Evolutionary conservation across 2,888 invertebrate species (phyloP).

Genomic region (Kryphioiulus occultus): DNA sequence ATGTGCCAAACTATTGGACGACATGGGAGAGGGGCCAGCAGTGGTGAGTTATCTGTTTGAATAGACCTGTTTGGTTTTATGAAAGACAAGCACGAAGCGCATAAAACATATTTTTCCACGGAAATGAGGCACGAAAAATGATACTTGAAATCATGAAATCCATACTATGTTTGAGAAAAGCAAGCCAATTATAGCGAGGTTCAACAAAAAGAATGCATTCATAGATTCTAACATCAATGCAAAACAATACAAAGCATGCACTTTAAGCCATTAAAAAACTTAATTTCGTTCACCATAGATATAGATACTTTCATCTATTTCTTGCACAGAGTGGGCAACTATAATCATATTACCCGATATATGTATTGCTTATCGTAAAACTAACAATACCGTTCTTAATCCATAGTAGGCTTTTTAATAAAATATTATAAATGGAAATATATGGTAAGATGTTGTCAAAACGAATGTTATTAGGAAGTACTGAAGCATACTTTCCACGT

Average conservation of each 20-base stretch:
- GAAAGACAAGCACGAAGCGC: neutral
- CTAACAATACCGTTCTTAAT: too few species aligned
- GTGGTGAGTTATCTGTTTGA: neutral
- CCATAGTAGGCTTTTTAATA: too few species aligned
- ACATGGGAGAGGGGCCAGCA: neutral
- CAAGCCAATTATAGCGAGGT: neutral
- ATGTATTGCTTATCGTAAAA: too few species aligned
- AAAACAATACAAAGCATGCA: neutral
- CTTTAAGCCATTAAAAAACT: neutral
- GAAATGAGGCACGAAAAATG: neutral
- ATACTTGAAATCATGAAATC: neutral
- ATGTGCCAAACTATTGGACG: conserved; percentile 54
- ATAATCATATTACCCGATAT: neutral
- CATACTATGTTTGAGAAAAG: neutral
- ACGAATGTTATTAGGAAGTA: too few species aligned
- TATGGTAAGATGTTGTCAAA: too few species aligned
- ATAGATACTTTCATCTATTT: neutral
- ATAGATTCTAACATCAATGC: neutral
- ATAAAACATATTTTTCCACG: neutral
- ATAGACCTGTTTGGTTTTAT: neutral
- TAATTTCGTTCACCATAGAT: neutral
- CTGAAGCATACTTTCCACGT: too few species aligned
- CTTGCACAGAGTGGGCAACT: too few species aligned
- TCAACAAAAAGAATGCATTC: too few species aligned
- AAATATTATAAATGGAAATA: too few species aligned